These are phyloP conservation scores for Calcarius ornatus DNA, from an alignment of 2,113 vertebrate species.

Conservation along the genomic window DNA sequence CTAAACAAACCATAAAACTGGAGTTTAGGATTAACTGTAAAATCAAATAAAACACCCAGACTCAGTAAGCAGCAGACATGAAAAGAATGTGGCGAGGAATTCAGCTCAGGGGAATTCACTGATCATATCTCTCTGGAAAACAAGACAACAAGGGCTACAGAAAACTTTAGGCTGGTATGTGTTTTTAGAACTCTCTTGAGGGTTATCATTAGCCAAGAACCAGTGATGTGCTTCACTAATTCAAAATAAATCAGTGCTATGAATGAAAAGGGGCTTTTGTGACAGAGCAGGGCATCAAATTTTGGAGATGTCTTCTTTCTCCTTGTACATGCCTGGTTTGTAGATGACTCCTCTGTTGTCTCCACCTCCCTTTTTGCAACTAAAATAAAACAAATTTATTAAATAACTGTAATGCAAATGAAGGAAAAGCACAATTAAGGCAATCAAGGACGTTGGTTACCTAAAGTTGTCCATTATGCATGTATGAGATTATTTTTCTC, in stretches of 20 bases:
- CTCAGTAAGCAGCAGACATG: background rate
- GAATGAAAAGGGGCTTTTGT: background rate
- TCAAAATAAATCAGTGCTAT: background rate
- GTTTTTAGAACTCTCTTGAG: background rate
- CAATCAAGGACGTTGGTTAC: no score
- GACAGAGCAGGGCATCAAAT: constrained; percentile 61
- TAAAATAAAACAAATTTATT: constrained; percentile 13
- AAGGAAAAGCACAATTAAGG: background rate
- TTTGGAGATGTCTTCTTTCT: constrained; percentile 73
- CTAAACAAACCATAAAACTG: background rate
- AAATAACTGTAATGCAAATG: background rate
- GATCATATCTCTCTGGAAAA: background rate
- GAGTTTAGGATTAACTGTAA: background rate
- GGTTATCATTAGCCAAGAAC: background rate
- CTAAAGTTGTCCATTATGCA: background rate
- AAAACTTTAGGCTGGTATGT: background rate
- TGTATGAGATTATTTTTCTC: background rate
- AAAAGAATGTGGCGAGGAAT: background rate
- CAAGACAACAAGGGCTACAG: background rate
- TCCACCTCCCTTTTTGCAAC: constrained; percentile 44
- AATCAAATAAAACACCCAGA: background rate
- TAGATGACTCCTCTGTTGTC: constrained; percentile 72
- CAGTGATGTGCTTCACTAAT: background rate
- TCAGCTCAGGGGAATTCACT: background rate
- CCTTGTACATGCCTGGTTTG: constrained; percentile 61